Conservation (phyloP, 1,140 invertebrate species). For the Drosophila nannoptera region DNA sequence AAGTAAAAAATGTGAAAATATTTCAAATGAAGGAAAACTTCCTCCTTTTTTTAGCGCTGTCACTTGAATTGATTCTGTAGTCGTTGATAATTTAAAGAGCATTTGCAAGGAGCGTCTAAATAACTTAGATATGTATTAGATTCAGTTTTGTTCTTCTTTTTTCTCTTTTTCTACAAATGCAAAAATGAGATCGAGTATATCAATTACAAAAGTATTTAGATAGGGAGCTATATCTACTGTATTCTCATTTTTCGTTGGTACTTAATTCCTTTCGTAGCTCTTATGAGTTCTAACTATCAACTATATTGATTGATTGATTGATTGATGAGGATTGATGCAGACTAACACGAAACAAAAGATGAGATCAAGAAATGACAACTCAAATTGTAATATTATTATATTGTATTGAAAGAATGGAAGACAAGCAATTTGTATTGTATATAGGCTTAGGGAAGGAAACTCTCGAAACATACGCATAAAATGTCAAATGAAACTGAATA, state of each 20-base stretch:
- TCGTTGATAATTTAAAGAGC: background rate
- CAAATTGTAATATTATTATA: slow-evolving; percentile 72
- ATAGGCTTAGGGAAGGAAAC: slow-evolving; percentile 40
- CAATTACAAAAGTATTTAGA: background rate
- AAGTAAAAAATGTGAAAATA: background rate
- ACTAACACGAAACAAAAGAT: background rate
- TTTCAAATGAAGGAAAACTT: background rate
- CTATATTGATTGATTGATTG: background rate
- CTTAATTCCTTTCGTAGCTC: background rate
- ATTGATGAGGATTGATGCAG: slow-evolving; percentile 34
- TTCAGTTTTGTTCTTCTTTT: no score
- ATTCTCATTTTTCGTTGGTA: background rate
- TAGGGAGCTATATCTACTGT: background rate
- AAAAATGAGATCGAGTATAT: background rate
- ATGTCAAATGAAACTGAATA: slow-evolving; percentile 54
- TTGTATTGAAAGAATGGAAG: slow-evolving; percentile 56
- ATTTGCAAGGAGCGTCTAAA: background rate
- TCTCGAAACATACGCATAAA: slow-evolving; percentile 29
- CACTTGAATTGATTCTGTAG: background rate
- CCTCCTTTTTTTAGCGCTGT: background rate
- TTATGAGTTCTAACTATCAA: slow-evolving; percentile 16
- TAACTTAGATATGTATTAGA: background rate
- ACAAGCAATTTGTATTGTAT: slow-evolving; percentile 74
- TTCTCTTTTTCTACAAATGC: no score
- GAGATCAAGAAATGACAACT: slow-evolving; percentile 65